Base-by-base conservation (phyloP, 2,113 vertebrate genomes). In the Hippocampus zosterae region DNA sequence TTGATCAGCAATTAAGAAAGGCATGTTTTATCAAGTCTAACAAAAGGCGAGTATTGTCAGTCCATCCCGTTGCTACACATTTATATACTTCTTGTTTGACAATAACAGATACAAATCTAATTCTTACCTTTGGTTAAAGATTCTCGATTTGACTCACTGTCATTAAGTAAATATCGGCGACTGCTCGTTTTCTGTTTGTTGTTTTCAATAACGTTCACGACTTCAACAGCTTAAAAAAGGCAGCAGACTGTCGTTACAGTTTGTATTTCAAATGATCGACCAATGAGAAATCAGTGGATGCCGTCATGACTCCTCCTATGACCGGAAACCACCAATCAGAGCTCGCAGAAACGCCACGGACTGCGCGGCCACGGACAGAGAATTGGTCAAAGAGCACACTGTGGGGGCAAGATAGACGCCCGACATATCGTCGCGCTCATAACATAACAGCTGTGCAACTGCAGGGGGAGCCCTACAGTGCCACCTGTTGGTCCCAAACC, bases 181-280 rank as follows among this genome's bases (percentile, higher is more conserved):
- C 42, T 3, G 42, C 4, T 21, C 8, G 6, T 19, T 21, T 52
- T 52, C 6, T 52, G 18, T 52, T 52, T 52, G 18, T 52, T 52
- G 21, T 50, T 3, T 42, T 2, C 3, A 23, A 56, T 23, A 56
- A 25, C 10, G 55, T 56, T 56, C 9, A 56, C n/a, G 23, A 59
- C 16, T 16, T 29, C 12, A 23, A 42, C 41, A 3, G 11, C 11
- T 25, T 27, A 23, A 23, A 12, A 40, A 37, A 16, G 15, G 15
- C 27, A 16, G 15, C 15, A 8, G 8, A 21, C 33, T 40, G 40
- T 21, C 15, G 0, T 29, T 64, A 55, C 62, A 78, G 41, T 83
- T 80, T 73, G 27, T 37, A 65, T 79, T 89, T 84, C 59, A 89
- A 88, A 91, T 72, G n/a, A 65, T 68, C 77, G 83, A 88, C 86